Evolutionary conservation across 1,140 invertebrate genomes (phyloP).

Genomic region (Cotesia chilonis): DNA sequence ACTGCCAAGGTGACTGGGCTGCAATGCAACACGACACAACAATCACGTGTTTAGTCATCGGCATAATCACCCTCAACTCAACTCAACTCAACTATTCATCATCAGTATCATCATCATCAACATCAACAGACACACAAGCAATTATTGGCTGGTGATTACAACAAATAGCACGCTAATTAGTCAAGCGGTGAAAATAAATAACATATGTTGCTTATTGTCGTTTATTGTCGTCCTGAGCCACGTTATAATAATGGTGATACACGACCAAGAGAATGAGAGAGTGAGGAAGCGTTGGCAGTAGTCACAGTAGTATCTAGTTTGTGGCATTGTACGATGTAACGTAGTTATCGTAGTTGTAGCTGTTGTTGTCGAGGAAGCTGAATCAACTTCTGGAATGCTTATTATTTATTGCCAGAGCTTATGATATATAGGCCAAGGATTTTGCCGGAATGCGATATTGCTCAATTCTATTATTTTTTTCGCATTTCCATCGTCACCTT

Average conservation of each 20-base stretch:
- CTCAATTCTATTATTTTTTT: no score
- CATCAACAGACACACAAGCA: conserved; percentile 11
- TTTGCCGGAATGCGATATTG: no score
- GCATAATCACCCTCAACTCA: neutral
- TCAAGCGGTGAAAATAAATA: conserved; percentile 35
- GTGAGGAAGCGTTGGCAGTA: no score
- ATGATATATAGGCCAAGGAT: no score
- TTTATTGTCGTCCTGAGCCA: neutral
- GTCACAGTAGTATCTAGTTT: no score
- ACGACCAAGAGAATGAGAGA: no score
- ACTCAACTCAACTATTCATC: neutral
- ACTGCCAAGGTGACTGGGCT: conserved; percentile 60
- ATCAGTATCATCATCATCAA: neutral
- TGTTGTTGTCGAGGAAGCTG: no score
- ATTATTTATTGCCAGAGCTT: no score
- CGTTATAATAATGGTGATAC: neutral
- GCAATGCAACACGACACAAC: conserved; percentile 61
- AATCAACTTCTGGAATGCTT: no score
- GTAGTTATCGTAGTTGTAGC: no score
- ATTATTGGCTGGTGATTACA: conserved; percentile 32
- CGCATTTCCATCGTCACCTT: no score
- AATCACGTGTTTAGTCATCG: conserved; percentile 53
- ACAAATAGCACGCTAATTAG: conserved; percentile 33
- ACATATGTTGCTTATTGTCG: conserved; percentile 29
- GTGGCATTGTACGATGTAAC: no score